phyloP scores from a whole-genome alignment of 2,888 invertebrate species.

The Melieria omissa region DNA sequence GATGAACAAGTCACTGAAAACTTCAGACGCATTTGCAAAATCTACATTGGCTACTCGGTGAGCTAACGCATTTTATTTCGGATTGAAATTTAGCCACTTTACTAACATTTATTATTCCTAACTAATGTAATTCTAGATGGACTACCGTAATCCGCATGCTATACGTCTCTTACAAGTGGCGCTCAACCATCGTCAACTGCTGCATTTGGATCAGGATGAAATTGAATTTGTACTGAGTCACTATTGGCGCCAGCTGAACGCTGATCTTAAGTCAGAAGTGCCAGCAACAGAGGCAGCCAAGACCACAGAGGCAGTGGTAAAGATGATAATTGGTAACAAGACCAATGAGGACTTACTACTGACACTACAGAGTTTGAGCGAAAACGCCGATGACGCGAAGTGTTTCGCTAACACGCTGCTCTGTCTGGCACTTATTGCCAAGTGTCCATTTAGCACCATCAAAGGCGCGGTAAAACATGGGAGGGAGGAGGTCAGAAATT shows the following conservation, averaged over 20 bases:
- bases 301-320: slow-evolving; percentile 54
- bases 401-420: slow-evolving; percentile 52
- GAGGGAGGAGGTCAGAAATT: not conserved
- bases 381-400: slow-evolving; percentile 41
- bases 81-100: not conserved
- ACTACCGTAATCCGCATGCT: slow-evolving; percentile 59
- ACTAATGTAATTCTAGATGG: slow-evolving; percentile 49
- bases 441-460: slow-evolving; percentile 58
- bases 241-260: slow-evolving; percentile 61
- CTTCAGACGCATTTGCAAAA: slow-evolving; percentile 61
- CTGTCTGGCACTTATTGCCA: slow-evolving; percentile 56
- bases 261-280: slow-evolving; percentile 47
- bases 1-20: slow-evolving; percentile 52
- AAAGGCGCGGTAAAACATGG: slow-evolving; percentile 59
- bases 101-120: not conserved
- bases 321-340: slow-evolving; percentile 59
- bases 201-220: slow-evolving; percentile 63
- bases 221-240: slow-evolving; percentile 61
- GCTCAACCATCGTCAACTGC: slow-evolving; percentile 51
- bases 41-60: slow-evolving; percentile 64
- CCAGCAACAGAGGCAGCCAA: slow-evolving; percentile 39
- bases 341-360: slow-evolving; percentile 62
- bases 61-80: slow-evolving; percentile 8
- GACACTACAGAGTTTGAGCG: slow-evolving; percentile 50
- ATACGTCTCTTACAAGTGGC: slow-evolving; percentile 58